Percentiles rank a stretch among this genome's conserved stretches.
phyloP scores from a whole-genome alignment of 2,888 invertebrate species.

The Clivina fossor region DNA sequence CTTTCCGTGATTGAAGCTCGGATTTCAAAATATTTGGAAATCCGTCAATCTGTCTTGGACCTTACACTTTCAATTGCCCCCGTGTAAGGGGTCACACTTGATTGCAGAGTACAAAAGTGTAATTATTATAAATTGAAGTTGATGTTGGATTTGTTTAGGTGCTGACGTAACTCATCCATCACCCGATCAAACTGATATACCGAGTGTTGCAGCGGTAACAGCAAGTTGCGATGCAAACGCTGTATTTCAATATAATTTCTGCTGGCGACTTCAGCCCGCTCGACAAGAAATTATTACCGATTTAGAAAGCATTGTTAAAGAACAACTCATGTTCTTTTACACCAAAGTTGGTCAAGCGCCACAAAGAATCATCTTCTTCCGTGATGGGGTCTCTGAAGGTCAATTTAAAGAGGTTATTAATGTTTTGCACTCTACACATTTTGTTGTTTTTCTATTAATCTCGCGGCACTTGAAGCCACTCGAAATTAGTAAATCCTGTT shows the following conservation, averaged over 20 bases:
- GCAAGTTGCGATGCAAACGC: constrained; percentile 70
- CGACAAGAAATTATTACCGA: constrained; percentile 74
- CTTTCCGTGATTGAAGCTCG: too few species aligned
- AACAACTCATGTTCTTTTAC: constrained; percentile 65
- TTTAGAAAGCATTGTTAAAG: constrained; percentile 66
- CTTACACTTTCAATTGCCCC: too few species aligned
- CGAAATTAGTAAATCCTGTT: not conserved
- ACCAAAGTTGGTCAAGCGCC: constrained; percentile 57
- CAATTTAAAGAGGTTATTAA: constrained; percentile 66
- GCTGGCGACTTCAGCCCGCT: constrained; percentile 74
- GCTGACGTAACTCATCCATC: constrained; percentile 94
- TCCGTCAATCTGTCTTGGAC: too few species aligned
- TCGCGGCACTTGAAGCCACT: not conserved
- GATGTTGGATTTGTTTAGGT: too few species aligned
- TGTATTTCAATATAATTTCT: constrained; percentile 68
- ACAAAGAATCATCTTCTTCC: constrained; percentile 69
- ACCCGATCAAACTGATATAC: constrained; percentile 66
- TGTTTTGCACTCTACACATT: not conserved
- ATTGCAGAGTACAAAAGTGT: too few species aligned
- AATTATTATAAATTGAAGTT: too few species aligned
- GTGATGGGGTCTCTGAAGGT: constrained; percentile 88
- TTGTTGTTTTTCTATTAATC: not conserved
- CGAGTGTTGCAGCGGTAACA: constrained; percentile 73
- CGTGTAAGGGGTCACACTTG: too few species aligned
- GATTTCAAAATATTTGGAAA: too few species aligned